Base-by-base conservation (phyloP, 2,113 vertebrate genomes). In the Leuciscus idus region DNA sequence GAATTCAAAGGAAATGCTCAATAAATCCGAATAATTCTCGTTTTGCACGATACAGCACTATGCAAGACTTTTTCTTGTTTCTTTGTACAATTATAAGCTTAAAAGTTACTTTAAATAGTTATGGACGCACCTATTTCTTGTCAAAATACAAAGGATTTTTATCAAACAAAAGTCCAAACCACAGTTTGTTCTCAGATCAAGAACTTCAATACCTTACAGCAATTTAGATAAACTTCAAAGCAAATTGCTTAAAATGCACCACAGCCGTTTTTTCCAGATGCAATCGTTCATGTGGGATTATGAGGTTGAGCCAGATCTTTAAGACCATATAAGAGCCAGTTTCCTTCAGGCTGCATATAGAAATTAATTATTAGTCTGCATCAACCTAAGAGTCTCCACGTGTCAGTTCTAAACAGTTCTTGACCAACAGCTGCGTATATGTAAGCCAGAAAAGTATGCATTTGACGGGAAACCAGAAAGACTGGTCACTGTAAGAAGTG, bases 321-420 rank as follows among this genome's bases (percentile, higher is more conserved):
- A 76, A 52, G 13, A 52, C 15, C 39, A 6, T 80, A 52, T 62
- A 46, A 81, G 64, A 81, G 73, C 28, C 50, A 33, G 26, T 73
- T 66, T 88, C 64, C 12, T 43, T 9, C 52, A 86, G 90, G 79
- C 72, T 57, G 86, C 88, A 77, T 89, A 21, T 77, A 86, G 85
- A 57, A 75, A 85, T 61, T 33, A 61, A 59, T 66, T 23, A 48
- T n/a, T 59, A 59, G 86, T 78, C 66, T 88, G 90, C 86, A 86
- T 83, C 82, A 87, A 80, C 88, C 87, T 8, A 52, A 66, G 73
- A 5, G 36, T 81, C 52, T 81, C 77, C 50, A 73, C 30, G 19
- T 84, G 7, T 15, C n/a, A 1, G 39, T 30, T 33, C 17, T 11
- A 4, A 26, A 52, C 76, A 62, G 72, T 75, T 82, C 43, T 66